Percentiles rank a stretch among this genome's conserved stretches.
Conservation (phyloP, 1,140 invertebrate genomes). For the Aphelenchoides besseyi region DNA sequence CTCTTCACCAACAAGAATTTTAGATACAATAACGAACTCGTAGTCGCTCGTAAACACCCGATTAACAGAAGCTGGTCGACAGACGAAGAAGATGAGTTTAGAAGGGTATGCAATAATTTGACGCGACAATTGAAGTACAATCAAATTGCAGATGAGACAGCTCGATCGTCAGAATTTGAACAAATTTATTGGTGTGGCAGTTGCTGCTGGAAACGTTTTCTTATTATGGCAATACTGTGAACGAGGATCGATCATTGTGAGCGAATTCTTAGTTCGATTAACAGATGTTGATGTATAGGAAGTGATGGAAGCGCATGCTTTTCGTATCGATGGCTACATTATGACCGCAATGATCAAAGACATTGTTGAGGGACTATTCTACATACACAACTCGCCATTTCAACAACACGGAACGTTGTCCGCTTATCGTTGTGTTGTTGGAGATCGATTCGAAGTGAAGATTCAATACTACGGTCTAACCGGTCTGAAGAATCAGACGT, state of each 20-base stretch:
- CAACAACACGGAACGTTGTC: constrained; percentile 14
- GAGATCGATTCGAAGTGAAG: constrained; percentile 28
- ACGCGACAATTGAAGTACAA: background rate
- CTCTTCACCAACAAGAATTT: too few relatives aligned
- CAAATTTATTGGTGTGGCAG: constrained; percentile 26
- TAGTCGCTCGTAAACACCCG: constrained; percentile 6
- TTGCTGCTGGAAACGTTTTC: constrained; percentile 12
- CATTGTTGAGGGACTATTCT: constrained; percentile 10
- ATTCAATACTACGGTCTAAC: background rate
- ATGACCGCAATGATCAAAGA: constrained; percentile 16
- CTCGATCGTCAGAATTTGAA: constrained; percentile 23
- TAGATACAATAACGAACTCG: constrained; percentile 6
- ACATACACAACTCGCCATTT: constrained; percentile 30
- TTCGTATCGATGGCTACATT: constrained; percentile 9
- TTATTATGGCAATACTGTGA: constrained; percentile 23
- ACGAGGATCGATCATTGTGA: constrained; percentile 15
- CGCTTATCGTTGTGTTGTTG: constrained; percentile 17
- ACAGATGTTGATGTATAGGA: background rate
- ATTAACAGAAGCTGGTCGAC: background rate
- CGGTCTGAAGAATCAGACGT: constrained; percentile 11
- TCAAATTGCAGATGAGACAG: constrained; percentile 22
- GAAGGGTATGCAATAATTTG: background rate
- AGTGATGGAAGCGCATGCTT: constrained; percentile 4
- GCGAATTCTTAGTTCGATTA: background rate
- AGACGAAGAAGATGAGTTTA: constrained; percentile 1